Evolutionary conservation across 2,888 invertebrate genomes (phyloP).

Genomic region (Agrilus biguttatus): DNA sequence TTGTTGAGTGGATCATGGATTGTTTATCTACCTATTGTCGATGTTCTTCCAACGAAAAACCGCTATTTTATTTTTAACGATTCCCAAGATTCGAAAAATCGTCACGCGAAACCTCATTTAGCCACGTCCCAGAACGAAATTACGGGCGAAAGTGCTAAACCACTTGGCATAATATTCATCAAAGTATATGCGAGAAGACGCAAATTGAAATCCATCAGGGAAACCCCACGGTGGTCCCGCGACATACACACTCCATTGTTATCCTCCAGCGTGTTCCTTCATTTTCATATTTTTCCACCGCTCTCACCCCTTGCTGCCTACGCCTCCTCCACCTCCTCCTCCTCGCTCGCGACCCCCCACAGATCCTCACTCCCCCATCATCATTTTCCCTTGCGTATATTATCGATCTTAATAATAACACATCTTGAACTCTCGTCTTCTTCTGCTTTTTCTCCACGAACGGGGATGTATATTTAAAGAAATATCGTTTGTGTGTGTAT

Average conservation of each 20-base stretch:
- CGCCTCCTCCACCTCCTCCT: slow-evolving; percentile 3
- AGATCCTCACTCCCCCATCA: slow-evolving; percentile 19
- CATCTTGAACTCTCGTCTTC: slow-evolving; percentile 12
- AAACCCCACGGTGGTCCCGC: slow-evolving; percentile 23
- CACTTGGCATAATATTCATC: slow-evolving; percentile 11
- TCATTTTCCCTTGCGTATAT: slow-evolving; percentile 26
- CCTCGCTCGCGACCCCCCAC: slow-evolving; percentile 10
- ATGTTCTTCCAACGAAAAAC: no score
- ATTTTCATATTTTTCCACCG: slow-evolving; percentile 26
- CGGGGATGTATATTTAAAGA: no score
- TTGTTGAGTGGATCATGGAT: no score
- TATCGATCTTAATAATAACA: slow-evolving; percentile 32
- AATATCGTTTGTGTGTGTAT: no score
- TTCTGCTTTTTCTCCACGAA: not conserved
- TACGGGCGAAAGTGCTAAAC: slow-evolving; percentile 14
- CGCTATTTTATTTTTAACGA: no score
- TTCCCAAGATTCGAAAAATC: no score
- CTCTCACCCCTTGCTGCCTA: slow-evolving; percentile 5
- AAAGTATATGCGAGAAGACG: slow-evolving; percentile 20
- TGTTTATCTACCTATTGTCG: no score
- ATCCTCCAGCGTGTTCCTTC: slow-evolving; percentile 23
- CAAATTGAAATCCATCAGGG: slow-evolving; percentile 31
- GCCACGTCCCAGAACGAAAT: slow-evolving; percentile 8
- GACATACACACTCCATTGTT: slow-evolving; percentile 28
- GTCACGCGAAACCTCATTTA: no score